Evolutionary conservation across 2,888 invertebrate genomes (phyloP), one percentile per base, ranked within the genome.

Genomic region (Torymus texanus): DNA sequence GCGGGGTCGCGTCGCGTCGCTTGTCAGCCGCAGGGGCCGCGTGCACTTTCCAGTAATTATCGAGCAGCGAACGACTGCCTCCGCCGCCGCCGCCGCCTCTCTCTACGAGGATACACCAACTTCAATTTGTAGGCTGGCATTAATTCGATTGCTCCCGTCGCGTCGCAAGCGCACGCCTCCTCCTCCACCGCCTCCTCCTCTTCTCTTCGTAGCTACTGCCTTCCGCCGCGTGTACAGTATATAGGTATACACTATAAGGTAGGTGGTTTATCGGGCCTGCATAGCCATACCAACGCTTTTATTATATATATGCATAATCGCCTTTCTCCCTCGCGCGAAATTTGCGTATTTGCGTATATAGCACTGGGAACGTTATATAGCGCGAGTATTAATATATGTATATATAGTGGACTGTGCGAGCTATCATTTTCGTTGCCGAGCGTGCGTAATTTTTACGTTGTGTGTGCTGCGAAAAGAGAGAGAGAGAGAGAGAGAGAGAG

Each of bases 71-170:
- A 51, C 74, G 61, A 83, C 84, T 80, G 82, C 41, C 41, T 41
- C 41, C 41, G 41, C 41, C 84, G 81, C 66, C 63, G 66, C 67
- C 51, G 53, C 61, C 70, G 55, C 63, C n/a, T 74, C 74, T 65
- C 81, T 61, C 66, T 29, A 18, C 65, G 51, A 59, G 65, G 70
- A 63, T 70, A 51, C 70, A 85, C 84, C 85, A 85, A 85, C 87
- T 87, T 87, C 87, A 87, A 87, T 87, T 87, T 87, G 87, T 87
- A 87, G 87, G 85, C 85, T 87, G 87, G 87, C 87, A 87, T 87
- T 87, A 87, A 87, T 87, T 87, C 87, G 86, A 87, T 87, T 87
- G 87, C 86, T 85, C 84, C 85, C 87, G 86, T 86, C 86, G 86
- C 81, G 78, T 61, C 71, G 71, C 59, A 5, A 51, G 56, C 21